Conservation (phyloP, 2,888 invertebrate genomes). For the Anorthoa munda region DNA sequence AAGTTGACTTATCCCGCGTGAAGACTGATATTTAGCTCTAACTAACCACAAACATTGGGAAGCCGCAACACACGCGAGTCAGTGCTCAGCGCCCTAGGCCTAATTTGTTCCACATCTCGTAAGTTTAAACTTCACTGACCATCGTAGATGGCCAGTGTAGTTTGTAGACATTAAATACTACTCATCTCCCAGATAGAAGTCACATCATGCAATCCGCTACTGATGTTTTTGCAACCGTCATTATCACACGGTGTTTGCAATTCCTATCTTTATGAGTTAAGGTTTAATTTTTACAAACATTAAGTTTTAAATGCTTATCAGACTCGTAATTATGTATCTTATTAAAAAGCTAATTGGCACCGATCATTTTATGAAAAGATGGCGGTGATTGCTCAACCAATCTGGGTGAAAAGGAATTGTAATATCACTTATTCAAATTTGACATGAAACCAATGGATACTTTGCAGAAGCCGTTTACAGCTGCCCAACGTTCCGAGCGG, state of each 20-base stretch:
- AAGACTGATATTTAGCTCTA: not conserved
- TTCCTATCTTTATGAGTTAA: constrained; percentile 2
- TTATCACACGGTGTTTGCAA: constrained; percentile 1
- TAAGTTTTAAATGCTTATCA: not conserved
- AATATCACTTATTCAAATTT: not conserved
- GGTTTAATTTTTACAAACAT: too few relatives aligned
- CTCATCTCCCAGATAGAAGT: not conserved
- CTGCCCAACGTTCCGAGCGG: not conserved
- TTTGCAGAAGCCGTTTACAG: not conserved
- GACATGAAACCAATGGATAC: not conserved
- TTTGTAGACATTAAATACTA: not conserved
- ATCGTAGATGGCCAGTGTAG: not conserved
- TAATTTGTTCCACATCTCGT: constrained; percentile 1
- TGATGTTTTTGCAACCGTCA: constrained; percentile 7
- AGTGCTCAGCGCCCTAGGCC: not conserved
- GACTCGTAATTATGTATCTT: not conserved
- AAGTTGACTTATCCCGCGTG: not conserved
- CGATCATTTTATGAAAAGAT: not conserved
- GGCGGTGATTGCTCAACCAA: not conserved
- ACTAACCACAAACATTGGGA: not conserved
- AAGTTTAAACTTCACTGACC: not conserved
- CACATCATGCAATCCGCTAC: not conserved
- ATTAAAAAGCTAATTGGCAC: not conserved
- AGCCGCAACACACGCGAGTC: not conserved
- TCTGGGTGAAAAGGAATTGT: not conserved